Evolutionary conservation across 2,113 vertebrate genomes (phyloP).

Genomic region (Rhabdomys dilectus): DNA sequence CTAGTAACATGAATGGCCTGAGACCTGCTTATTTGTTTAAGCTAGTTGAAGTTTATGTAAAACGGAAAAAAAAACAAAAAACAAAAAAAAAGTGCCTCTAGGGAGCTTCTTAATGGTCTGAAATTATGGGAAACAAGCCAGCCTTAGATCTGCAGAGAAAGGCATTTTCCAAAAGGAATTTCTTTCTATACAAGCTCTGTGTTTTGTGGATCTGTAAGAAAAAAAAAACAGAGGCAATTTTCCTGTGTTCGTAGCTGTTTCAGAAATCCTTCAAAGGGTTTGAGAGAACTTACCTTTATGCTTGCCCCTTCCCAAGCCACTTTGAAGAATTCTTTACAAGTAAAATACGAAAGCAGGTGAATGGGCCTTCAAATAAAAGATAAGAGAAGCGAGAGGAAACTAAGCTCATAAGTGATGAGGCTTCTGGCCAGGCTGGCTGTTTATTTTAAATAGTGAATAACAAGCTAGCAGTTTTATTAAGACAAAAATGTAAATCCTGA

Average conservation of each 20-base stretch:
- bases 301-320: background rate
- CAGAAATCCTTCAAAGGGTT: background rate
- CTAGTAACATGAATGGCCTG: background rate
- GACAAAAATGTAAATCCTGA: conserved; percentile 36
- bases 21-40: background rate
- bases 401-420: background rate
- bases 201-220: conserved; percentile 25
- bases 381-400: background rate
- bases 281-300: background rate
- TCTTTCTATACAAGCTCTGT: background rate
- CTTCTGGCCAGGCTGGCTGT: conserved; percentile 38
- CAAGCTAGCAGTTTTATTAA: conserved; percentile 57
- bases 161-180: background rate
- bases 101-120: background rate
- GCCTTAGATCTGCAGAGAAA: background rate
- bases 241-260: background rate
- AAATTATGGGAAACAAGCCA: background rate
- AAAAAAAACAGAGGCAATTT: conserved; percentile 12
- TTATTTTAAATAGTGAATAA: conserved; percentile 66
- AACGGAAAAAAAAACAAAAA: background rate
- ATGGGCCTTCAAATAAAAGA: conserved; percentile 1
- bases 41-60: background rate
- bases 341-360: background rate
- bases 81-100: background rate
- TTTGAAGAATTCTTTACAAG: conserved; percentile 35